Conservation (phyloP, 2,888 invertebrate species). For the Cephonodes hylas region DNA sequence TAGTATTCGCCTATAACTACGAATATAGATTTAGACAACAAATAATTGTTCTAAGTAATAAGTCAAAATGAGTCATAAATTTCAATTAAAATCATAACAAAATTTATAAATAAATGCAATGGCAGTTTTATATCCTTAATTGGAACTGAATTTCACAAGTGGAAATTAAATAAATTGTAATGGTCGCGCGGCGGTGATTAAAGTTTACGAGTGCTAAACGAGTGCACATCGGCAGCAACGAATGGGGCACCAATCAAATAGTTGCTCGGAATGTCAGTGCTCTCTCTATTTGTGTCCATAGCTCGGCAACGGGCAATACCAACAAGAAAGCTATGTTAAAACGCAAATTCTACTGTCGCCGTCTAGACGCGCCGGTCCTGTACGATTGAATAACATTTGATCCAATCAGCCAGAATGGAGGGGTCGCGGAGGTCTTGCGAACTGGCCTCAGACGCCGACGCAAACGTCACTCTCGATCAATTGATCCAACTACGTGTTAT, state of each 20-base stretch:
- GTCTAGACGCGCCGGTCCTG: slow-evolving; percentile 72
- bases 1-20: too few species aligned
- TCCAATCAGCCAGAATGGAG: slow-evolving; percentile 74
- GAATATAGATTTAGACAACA: too few species aligned
- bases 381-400: slow-evolving; percentile 78
- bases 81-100: background rate
- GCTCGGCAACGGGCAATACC: slow-evolving; percentile 60
- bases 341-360: slow-evolving; percentile 75
- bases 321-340: slow-evolving; percentile 75
- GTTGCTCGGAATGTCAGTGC: slow-evolving; percentile 66
- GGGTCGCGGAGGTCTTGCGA: slow-evolving; percentile 70
- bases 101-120: background rate
- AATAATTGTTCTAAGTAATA: background rate
- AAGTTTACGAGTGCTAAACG: slow-evolving; percentile 52
- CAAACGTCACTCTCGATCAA: slow-evolving; percentile 52
- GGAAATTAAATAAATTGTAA: slow-evolving; percentile 32
- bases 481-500: slow-evolving; percentile 42
- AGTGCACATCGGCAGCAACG: slow-evolving; percentile 45
- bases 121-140: background rate
- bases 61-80: background rate
- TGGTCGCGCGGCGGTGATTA: slow-evolving; percentile 20
- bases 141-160: slow-evolving; percentile 22
- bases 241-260: slow-evolving; percentile 58
- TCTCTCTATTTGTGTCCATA: slow-evolving; percentile 72
- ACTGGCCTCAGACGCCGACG: slow-evolving; percentile 41